phyloP scores from a whole-genome alignment of 2,113 vertebrate genomes.

The Pedionomus torquatus region DNA sequence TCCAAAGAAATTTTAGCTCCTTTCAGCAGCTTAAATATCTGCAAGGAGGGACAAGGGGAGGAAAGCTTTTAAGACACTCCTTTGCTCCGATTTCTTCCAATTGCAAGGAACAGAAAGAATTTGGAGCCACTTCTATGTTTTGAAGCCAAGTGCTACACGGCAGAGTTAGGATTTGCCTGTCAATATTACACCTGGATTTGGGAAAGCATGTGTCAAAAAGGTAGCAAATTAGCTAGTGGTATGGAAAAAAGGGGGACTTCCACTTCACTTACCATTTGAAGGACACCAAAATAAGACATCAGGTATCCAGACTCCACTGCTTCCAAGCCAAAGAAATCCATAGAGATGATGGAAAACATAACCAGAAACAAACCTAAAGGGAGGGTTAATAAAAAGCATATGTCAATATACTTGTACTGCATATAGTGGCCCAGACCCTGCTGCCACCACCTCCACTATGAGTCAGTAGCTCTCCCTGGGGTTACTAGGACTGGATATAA shows the following conservation, averaged over 20 bases:
- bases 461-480: constrained; percentile 10
- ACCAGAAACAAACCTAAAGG: constrained; percentile 87
- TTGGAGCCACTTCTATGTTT: neutral
- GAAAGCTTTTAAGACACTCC: neutral
- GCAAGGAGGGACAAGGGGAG: neutral
- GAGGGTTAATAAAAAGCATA: neutral
- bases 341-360: constrained; percentile 91
- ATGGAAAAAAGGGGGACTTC: neutral
- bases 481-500: constrained; percentile 1
- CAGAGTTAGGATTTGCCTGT: neutral
- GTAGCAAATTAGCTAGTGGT: neutral
- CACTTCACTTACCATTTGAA: constrained; percentile 87
- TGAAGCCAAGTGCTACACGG: neutral
- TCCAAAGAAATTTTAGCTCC: neutral
- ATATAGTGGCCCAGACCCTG: neutral
- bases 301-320: constrained; percentile 87
- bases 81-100: neutral
- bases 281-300: constrained; percentile 87
- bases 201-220: neutral
- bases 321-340: constrained; percentile 89
- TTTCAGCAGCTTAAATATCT: neutral
- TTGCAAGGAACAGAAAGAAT: neutral
- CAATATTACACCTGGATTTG: neutral
- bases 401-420: neutral
- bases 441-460: neutral